phyloP scores from a whole-genome alignment of 2,797 vertebrate species.

The Chelonia mydas region DNA sequence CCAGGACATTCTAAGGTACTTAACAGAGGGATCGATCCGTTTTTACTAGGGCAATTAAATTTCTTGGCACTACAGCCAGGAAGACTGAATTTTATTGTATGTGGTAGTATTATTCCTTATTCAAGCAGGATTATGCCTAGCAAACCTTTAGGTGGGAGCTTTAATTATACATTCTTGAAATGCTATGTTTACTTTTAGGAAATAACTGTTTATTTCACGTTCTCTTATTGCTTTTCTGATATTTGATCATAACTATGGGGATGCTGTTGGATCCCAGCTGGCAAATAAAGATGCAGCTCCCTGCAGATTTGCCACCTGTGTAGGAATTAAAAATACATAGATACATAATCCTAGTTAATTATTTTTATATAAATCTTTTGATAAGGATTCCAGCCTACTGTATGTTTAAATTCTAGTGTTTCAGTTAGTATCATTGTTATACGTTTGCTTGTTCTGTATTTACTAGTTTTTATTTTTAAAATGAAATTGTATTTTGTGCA shows the following conservation, averaged over 20 bases:
- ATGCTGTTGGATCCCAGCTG: not conserved
- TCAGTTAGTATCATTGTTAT: not conserved
- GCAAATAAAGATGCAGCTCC: conserved; percentile 5
- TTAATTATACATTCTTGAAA: conserved; percentile 50
- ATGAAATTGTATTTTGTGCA: not conserved
- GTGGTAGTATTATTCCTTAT: not conserved
- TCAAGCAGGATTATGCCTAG: not conserved
- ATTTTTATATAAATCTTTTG: conserved; percentile 23
- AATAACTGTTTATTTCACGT: not conserved
- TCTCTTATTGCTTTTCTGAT: conserved; percentile 18
- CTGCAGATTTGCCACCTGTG: not conserved
- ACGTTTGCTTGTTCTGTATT: not conserved
- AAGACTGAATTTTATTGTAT: conserved; percentile 26
- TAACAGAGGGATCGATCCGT: not conserved
- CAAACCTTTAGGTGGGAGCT: not conserved
- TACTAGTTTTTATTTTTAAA: not conserved
- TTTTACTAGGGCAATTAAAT: conserved; percentile 10
- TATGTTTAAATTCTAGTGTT: conserved; percentile 5
- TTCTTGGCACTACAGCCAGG: conserved; percentile 14
- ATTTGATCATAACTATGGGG: not conserved
- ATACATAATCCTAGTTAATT: not conserved
- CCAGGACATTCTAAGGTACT: not conserved
- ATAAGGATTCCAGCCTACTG: not conserved
- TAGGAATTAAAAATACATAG: conserved; percentile 34
- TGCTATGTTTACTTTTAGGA: not conserved